Conservation (phyloP, 1,140 invertebrate species). For the Venturia canescens region DNA sequence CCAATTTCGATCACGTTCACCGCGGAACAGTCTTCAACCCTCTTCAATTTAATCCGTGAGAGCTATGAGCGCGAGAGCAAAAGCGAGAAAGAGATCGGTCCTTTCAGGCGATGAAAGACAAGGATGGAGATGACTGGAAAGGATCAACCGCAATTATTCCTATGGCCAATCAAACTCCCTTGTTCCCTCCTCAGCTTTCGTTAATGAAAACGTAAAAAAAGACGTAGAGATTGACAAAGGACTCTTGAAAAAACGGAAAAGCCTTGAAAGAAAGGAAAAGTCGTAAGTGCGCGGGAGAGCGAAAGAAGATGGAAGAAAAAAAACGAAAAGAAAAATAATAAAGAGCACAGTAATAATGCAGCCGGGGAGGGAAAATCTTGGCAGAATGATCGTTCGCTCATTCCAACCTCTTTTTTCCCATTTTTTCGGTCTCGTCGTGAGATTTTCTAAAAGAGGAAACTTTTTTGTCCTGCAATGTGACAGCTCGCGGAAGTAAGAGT, state of each 20-base stretch:
- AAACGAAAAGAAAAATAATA: conserved; percentile 20
- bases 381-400: conserved; percentile 62
- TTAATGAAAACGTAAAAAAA: conserved; percentile 38
- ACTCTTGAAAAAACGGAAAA: conserved; percentile 29
- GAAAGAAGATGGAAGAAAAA: conserved; percentile 10
- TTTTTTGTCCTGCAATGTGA: conserved; percentile 7
- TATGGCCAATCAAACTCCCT: conserved; percentile 66
- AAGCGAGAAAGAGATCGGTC: conserved; percentile 44
- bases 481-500: background rate
- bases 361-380: conserved; percentile 60
- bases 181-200: conserved; percentile 55
- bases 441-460: conserved; percentile 12
- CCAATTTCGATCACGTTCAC: conserved; percentile 40
- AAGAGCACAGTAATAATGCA: background rate
- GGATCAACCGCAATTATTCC: conserved; percentile 63
- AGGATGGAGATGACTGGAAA: conserved; percentile 44
- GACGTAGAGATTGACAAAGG: conserved; percentile 6
- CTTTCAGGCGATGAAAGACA: conserved; percentile 44
- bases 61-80: conserved; percentile 35
- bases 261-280: conserved; percentile 58
- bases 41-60: conserved; percentile 33
- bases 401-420: conserved; percentile 45
- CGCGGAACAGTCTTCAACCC: conserved; percentile 20
- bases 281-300: conserved; percentile 4
- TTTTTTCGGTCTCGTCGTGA: conserved; percentile 17